Percentiles rank a stretch among this genome's conserved stretches.
phyloP scores from a whole-genome alignment of 2,113 vertebrate genomes.

The Macquaria australasica region DNA sequence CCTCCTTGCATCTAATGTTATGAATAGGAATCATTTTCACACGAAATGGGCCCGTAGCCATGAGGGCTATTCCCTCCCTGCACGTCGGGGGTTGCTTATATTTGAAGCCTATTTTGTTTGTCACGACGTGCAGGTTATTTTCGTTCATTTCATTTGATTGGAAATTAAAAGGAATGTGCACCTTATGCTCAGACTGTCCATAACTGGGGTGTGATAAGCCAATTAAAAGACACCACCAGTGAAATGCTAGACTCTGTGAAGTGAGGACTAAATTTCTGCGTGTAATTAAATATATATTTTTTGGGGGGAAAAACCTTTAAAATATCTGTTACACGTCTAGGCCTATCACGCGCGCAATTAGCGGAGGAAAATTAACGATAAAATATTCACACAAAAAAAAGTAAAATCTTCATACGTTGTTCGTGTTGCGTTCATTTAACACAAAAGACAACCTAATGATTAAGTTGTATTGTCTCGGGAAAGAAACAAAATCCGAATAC shows the following conservation, averaged over 20 bases:
- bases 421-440: too few species aligned
- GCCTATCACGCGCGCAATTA: conserved; percentile 16
- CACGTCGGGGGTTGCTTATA: neutral
- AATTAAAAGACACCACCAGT: neutral
- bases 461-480: fast-evolving
- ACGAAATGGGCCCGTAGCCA: neutral
- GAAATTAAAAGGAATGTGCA: neutral
- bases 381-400: neutral
- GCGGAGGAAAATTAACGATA: conserved; percentile 19
- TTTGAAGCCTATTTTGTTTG: neutral
- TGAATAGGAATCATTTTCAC: neutral
- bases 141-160: neutral
- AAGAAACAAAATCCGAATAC: neutral
- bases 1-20: neutral
- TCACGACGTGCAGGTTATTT: conserved; percentile 24
- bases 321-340: neutral
- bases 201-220: neutral
- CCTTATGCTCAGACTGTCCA: too few species aligned
- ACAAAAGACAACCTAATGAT: neutral
- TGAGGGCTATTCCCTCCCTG: neutral
- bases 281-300: neutral
- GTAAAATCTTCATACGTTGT: neutral
- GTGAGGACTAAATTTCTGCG: neutral
- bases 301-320: too few species aligned
- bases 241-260: neutral